Base-by-base conservation (phyloP, 2,113 vertebrate genomes). In the Gopherus flavomarginatus region DNA sequence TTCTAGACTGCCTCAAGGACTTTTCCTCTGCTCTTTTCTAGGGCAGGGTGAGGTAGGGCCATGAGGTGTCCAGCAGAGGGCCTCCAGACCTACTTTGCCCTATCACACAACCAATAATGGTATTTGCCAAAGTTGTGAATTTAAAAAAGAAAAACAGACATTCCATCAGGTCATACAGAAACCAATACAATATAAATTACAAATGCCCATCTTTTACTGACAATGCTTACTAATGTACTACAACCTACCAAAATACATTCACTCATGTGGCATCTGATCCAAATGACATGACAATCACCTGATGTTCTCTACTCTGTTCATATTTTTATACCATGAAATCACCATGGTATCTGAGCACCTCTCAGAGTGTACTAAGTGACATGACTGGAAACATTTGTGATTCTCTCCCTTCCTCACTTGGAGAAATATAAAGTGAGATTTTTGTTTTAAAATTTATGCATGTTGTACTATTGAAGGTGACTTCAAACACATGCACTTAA, bases 201-300 rank as follows among this genome's bases (percentile, higher is more conserved):
- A 90, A 47, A 85, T 86, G 5, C 19, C 81, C 90, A 38, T 72
- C 81, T 92, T 88, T 91, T 94, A 95, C 50, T 81, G 82, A 92
- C 90, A 91, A 85, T 57, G 29, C 84, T 47, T 50, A 50, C 38
- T 54, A 92, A 80, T 38, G 2, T 1, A 75, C 3, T 85, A 59
- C 0, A 0, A 38, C 79, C 92, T 90, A 79, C 87, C 90, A 90
- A 47, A 47, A 78, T 47, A 24, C n/a, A 11, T 24, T 75, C 19
- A 75, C 21, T 75, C 9, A 3, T 22, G n/a, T 72, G 42, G n/a
- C 69, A 42, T 75, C 69, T 24, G 69, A 75, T 75, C 31, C n/a
- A 75, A 42, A 75, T 21, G 38, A 19, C 59, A 62, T 14, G 29
- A 35, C 59, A 35, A 31, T 31, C 59, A 62, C 59, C 13, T 35